Base-by-base conservation (phyloP, 2,113 vertebrate species). In the Hemicordylus capensis region DNA sequence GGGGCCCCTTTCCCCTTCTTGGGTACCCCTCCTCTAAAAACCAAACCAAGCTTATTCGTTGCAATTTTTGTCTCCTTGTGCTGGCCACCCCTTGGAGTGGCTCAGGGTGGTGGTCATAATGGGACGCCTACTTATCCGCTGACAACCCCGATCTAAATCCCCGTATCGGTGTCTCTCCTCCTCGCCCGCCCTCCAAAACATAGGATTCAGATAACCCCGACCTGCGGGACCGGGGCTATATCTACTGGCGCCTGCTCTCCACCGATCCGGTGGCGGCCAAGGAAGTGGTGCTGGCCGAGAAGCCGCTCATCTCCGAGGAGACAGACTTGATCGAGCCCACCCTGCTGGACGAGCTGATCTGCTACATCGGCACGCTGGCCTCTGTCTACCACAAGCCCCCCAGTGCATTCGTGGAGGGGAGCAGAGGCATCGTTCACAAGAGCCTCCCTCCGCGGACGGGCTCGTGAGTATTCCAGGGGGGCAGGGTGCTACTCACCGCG, bases 211-310 rank as follows among this genome's bases (percentile, higher is more conserved):
- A 99, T 93, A 99, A 99, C 92, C 99, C 99, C 0, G 99, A 99
- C 94, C 96, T 99, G 91, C 96, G 99, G 84, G 99, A 99, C 79
- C 97, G 99, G 0, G 99, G 99, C 8, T 99, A 99, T 95, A 99
- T 99, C 96, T 99, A 99, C 94, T 99, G 99, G 99, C 98, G 99
- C 69, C 97, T 99, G 93, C 98, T 99, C n/a, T 99, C 98, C 90
- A 99, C 99, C 0, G 99, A 99, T 92, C 99, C 99, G 0, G 98
- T 99, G 91, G 98, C 99, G 0, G 99, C 98, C 79, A 99, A 99
- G 93, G 99, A 99, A 90, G 99, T 99, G 93, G 99, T 99, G 34
- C 94, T 99, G 95, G 98, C 98, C 0, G 99, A 99, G 96, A 99
- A 99, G 87, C 98, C 99, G 0, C 96, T 99, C 83, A 99, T 99